A percentile compares a stretch with the other conserved stretches of the same genome.
Evolutionary conservation across 2,888 invertebrate species (phyloP).

Genomic region (Cheilosia pagana): DNA sequence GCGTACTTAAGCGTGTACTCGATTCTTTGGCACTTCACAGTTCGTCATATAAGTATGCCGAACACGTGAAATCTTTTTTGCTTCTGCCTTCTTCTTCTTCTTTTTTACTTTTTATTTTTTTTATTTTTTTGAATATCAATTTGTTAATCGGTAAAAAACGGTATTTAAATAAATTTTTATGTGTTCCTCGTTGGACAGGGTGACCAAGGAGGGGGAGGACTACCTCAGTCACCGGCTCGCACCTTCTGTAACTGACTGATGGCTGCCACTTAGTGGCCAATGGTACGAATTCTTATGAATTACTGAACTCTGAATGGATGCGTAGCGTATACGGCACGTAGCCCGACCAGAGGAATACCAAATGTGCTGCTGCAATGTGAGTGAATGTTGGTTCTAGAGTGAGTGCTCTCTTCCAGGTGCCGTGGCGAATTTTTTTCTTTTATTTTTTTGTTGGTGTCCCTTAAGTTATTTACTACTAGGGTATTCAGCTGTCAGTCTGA

Average conservation of each 20-base stretch:
- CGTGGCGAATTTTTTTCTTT: constrained; percentile 46
- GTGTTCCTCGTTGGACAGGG: constrained; percentile 52
- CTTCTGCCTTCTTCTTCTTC: constrained; percentile 33
- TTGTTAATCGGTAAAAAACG: constrained; percentile 73
- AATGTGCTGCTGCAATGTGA: constrained; percentile 48
- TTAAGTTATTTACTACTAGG: constrained; percentile 4
- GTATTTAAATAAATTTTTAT: constrained; percentile 75
- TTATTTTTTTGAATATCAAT: constrained; percentile 68
- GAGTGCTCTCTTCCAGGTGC: constrained; percentile 54
- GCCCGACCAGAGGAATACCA: constrained; percentile 53
- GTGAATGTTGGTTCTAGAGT: constrained; percentile 53
- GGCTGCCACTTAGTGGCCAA: constrained; percentile 61
- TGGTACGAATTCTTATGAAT: constrained; percentile 71
- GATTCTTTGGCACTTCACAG: constrained; percentile 55
- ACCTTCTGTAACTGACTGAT: constrained; percentile 52
- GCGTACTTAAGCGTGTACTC: constrained; percentile 67
- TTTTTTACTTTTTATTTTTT: constrained; percentile 29
- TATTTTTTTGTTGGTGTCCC: no score
- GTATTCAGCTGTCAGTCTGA: constrained; percentile 50
- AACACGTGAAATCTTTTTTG: constrained; percentile 59
- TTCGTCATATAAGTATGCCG: constrained; percentile 67
- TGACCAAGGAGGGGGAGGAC: background rate
- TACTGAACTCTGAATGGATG: constrained; percentile 73
- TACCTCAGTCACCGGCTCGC: constrained; percentile 2
- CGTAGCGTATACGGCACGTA: constrained; percentile 73